Conservation (phyloP, 2,888 invertebrate species). For the Aradus depressus region DNA sequence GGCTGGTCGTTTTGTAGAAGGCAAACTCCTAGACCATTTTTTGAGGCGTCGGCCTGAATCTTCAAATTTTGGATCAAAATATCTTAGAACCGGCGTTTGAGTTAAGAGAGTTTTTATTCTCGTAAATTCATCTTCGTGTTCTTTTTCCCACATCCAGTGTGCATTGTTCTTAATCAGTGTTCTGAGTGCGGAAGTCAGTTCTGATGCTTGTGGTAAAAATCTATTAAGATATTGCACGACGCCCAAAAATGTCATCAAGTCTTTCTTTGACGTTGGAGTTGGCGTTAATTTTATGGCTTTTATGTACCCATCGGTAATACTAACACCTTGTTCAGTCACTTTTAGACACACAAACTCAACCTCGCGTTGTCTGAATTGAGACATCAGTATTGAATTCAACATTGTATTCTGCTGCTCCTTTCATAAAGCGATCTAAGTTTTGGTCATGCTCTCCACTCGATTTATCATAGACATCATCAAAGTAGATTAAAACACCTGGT, state of each 20-base stretch:
- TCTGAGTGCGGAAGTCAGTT: not conserved
- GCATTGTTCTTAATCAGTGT: not conserved
- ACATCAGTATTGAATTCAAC: slow-evolving; percentile 30
- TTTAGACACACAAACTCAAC: too few relatives aligned
- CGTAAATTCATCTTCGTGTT: not conserved
- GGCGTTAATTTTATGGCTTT: not conserved
- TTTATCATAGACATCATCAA: slow-evolving; percentile 24
- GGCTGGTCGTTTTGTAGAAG: slow-evolving; percentile 2
- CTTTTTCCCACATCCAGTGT: slow-evolving; percentile 2
- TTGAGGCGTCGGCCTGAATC: slow-evolving; percentile 4
- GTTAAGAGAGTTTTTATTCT: slow-evolving; percentile 10
- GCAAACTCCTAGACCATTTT: slow-evolving; percentile 1
- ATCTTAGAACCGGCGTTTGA: slow-evolving; percentile 1
- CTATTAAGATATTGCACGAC: slow-evolving; percentile 5
- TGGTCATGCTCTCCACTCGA: slow-evolving; percentile 32
- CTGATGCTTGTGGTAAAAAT: not conserved
- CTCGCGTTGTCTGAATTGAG: too few relatives aligned
- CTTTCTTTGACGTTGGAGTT: not conserved
- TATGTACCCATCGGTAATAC: too few relatives aligned
- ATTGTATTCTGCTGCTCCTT: slow-evolving; percentile 29
- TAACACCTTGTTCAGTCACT: too few relatives aligned
- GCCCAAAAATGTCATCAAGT: not conserved
- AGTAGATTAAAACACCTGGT: slow-evolving; percentile 3
- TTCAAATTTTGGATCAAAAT: slow-evolving; percentile 1
- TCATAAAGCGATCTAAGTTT: slow-evolving; percentile 29